phyloP scores from a whole-genome alignment of 2,797 vertebrate genomes.

The Karalla daura region DNA sequence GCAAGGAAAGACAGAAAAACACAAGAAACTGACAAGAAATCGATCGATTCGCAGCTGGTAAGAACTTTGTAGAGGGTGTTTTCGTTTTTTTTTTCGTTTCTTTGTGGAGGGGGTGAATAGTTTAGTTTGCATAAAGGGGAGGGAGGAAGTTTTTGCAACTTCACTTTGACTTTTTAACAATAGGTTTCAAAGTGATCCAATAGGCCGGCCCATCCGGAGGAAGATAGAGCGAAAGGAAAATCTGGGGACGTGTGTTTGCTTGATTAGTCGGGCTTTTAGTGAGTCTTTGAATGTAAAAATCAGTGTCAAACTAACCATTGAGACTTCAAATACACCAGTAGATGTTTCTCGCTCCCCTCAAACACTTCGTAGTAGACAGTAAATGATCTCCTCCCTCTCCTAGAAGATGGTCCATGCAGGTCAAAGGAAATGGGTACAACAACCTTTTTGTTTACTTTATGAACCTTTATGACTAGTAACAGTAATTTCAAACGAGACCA shows the following conservation, averaged over 20 bases:
- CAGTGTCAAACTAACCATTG: background rate
- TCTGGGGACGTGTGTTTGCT: constrained; percentile 29
- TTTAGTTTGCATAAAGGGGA: background rate
- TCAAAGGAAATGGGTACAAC: no score
- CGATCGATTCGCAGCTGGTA: constrained; percentile 52
- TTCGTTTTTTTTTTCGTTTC: no score
- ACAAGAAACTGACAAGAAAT: constrained; percentile 19
- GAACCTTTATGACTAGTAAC: no score
- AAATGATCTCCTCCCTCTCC: no score
- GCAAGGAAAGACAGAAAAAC: background rate
- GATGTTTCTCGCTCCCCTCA: no score
- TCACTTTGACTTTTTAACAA: constrained; percentile 54
- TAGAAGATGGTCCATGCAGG: background rate
- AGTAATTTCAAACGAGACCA: no score
- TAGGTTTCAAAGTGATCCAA: constrained; percentile 47
- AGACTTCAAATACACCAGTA: no score
- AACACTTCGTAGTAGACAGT: no score
- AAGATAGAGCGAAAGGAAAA: constrained; percentile 33
- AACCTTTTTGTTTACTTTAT: background rate
- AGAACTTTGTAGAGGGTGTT: constrained; percentile 22
- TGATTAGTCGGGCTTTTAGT: background rate
- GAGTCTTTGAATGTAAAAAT: background rate
- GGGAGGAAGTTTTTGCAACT: constrained; percentile 4
- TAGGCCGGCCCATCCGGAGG: constrained; percentile 49
- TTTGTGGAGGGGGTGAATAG: no score